These are phyloP conservation scores for Ceratoteleas bidentatus DNA, from an alignment of 1,140 invertebrate genomes.

Conservation along the genomic window DNA sequence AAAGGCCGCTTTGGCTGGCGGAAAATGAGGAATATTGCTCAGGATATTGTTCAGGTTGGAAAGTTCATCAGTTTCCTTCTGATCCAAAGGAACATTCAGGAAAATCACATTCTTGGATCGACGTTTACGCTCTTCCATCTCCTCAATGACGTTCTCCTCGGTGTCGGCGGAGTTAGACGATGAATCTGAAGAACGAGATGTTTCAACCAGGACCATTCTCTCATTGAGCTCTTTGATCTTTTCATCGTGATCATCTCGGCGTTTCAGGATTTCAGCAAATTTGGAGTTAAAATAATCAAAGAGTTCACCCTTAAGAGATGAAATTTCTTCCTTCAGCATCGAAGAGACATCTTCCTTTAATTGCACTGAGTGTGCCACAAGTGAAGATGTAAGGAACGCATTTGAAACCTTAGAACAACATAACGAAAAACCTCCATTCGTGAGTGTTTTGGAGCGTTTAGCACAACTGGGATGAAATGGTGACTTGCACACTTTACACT, in stretches of 20 bases:
- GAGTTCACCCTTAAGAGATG: not conserved
- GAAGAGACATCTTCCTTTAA: not conserved
- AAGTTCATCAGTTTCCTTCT: not conserved
- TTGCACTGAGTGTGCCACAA: not conserved
- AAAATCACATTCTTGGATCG: not conserved
- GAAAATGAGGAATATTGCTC: conserved; percentile 9
- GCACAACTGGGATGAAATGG: not conserved
- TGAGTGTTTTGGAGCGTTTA: not conserved
- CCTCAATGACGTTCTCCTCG: too few species aligned
- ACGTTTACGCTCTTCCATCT: too few species aligned
- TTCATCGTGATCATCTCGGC: not conserved
- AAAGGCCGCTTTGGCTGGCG: not conserved
- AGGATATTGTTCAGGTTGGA: conserved; percentile 1
- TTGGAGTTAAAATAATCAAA: not conserved
- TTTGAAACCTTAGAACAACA: not conserved
- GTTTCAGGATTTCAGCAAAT: not conserved
- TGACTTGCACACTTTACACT: not conserved
- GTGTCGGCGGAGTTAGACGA: too few species aligned
- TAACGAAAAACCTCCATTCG: not conserved
- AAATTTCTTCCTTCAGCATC: too few species aligned
- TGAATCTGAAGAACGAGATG: too few species aligned
- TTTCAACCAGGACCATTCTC: not conserved
- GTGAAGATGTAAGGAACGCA: not conserved
- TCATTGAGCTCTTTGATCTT: not conserved
- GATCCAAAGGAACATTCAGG: not conserved